Base-by-base conservation (phyloP, 2,113 vertebrate genomes). In the Sphyrna mokarran region DNA sequence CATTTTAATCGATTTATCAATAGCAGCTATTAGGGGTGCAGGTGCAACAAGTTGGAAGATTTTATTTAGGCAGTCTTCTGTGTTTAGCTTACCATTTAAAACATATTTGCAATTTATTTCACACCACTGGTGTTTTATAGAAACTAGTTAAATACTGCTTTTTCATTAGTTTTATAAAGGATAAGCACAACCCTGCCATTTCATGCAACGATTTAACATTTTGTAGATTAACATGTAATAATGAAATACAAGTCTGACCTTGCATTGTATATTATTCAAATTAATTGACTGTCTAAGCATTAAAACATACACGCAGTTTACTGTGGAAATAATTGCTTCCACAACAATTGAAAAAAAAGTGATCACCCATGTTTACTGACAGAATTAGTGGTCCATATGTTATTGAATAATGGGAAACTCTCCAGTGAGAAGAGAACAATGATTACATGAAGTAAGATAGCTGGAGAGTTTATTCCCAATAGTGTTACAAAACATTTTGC, bases 371-470 rank as follows among this genome's bases (percentile, higher is more conserved):
- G 97, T 98, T 97, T 98, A 96, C 97, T 96, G 96, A 96, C 97
- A 96, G 98, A 98, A 97, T 96, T 96, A 97, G 97, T 97, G 95
- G 97, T 98, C 97, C 97, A 97, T 98, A 98, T 97, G 98, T 97
- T 97, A 96, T 96, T 96, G 96, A 97, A 98, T 97, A 97, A 97
- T 97, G 96, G 96, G 96, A 97, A 97, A 97, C 97, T 97, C 97
- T 98, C 97, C 94, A 96, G 97, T 97, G 97, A 97, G 40, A 97
- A 96, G 96, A 96, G 97, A 96, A 97, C 97, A 97, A 97, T 97
- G 98, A 98, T 98, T 97, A 98, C 97, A 97, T 97, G 97, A 98
- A 98, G 97, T 97, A 97, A 96, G 97, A 97, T 97, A 97, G 96
- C 97, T 97, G 96, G 96, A 97, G 97, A 97, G 97, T 97, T 96